Conservation (phyloP, 2,113 vertebrate species). For the Sphaerodactylus townsendi region DNA sequence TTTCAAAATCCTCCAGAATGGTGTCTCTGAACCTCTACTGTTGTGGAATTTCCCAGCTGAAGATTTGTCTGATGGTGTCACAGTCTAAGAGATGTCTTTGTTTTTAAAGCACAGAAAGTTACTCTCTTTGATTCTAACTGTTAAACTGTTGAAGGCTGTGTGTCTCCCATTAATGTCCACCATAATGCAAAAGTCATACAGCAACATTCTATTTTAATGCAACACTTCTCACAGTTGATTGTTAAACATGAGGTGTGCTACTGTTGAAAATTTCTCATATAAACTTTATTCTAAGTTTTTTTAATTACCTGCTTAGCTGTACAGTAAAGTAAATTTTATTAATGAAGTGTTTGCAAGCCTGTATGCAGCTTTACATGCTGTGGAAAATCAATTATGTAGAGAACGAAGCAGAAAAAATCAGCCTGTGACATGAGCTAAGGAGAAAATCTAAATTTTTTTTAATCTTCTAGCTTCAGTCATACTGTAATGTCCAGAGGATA, state of each 20-base stretch:
- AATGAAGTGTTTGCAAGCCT: conserved; percentile 19
- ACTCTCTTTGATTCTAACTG: not conserved
- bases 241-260: not conserved
- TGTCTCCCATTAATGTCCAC: not conserved
- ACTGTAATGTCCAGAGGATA: conserved; percentile 29
- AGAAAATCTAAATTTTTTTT: conserved; percentile 45
- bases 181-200: not conserved
- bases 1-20: conserved; percentile 6
- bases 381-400: not conserved
- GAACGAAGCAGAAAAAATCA: conserved; percentile 2
- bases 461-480: conserved; percentile 31
- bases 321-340: not conserved
- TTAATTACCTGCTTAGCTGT: not conserved
- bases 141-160: conserved; percentile 17
- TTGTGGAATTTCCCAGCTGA: conserved; percentile 30
- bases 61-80: conserved; percentile 20
- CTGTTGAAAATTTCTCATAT: not conserved
- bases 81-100: conserved; percentile 26
- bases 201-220: not conserved
- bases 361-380: not conserved
- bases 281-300: not conserved
- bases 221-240: conserved; percentile 18
- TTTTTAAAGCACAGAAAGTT: conserved; percentile 2
- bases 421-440: conserved; percentile 30
- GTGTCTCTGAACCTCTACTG: conserved; percentile 5